Base-by-base conservation (phyloP, 2,113 vertebrate genomes). In the Periophthalmodon schlosseri region DNA sequence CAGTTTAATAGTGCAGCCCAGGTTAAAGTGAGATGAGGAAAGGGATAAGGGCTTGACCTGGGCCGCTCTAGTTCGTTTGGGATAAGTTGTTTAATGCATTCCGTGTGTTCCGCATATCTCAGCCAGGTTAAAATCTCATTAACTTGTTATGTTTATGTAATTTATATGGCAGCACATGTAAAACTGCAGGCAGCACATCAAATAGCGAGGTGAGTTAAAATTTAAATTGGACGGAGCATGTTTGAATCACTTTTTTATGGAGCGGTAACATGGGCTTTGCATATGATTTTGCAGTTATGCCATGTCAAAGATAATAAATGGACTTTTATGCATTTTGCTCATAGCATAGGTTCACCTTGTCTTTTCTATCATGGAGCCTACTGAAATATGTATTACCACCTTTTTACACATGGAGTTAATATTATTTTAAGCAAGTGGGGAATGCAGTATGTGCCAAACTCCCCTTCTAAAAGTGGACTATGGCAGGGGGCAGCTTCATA, bases 1-100 rank as follows among this genome's bases (percentile, higher is more conserved):
- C 68, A 83, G 90, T 91, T 90, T 88, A 90, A 84, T 79, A 74
- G 87, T 87, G 88, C 87, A 85, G 70, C 84, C 81, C 34, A 83
- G 90, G 89, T 87, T 85, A 86, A 89, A 91, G 89, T 88, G 87
- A 93, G 87, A 91, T 86, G 86, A 86, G 75, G 89, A 87, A 91
- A 91, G 65, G 75, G 90, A 91, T 91, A 89, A 87, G 85, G 73
- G 69, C 2, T 23, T 73, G 58, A 74, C 73, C 73, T 72, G 64
- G 69, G 78, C 78, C 70, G 72, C 24, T 66, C 73, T 47, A 50
- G 28, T 75, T 66, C 70, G 64, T 63, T 58, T 68, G 24, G 33
- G 74, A 87, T 82, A 80, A 78, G 57, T 28, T 84, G 84, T 81
- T 72, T 75, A 79, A 86, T 80, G 70, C 6, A 11, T 50, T 66